A percentile compares a stretch with the other conserved stretches of the same genome.
phyloP scores from a whole-genome alignment of 2,797 vertebrate genomes.

The Atherinosoma microstoma region DNA sequence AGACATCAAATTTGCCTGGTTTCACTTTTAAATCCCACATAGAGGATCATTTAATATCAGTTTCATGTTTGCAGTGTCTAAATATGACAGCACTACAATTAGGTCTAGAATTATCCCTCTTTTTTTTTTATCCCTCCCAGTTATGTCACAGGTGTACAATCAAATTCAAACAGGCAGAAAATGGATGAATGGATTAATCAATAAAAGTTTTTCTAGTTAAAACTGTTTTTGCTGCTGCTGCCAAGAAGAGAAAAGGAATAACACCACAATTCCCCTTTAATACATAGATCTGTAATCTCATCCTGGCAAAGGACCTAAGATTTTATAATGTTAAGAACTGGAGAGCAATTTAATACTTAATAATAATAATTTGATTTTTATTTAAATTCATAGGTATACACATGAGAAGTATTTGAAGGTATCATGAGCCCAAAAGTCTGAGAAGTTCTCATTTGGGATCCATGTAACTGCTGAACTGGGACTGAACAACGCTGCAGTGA shows the following conservation, averaged over 20 bases:
- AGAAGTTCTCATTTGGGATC: background rate
- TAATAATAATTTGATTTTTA: too few species aligned
- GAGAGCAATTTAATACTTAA: too few species aligned
- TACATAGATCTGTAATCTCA: background rate
- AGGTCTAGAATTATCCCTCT: background rate
- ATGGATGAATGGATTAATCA: background rate
- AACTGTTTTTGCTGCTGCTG: background rate
- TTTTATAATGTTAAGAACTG: background rate
- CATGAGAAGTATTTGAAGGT: background rate
- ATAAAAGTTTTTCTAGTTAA: background rate
- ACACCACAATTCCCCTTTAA: background rate
- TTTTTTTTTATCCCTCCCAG: background rate
- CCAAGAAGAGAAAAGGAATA: background rate
- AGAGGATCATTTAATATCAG: background rate
- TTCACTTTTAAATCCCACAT: background rate
- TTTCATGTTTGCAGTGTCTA: background rate
- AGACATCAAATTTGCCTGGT: background rate
- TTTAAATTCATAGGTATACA: background rate
- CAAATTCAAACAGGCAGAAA: background rate
- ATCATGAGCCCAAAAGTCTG: background rate
- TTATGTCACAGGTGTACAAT: background rate
- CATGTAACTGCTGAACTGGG: too few species aligned
- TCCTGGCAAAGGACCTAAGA: background rate
- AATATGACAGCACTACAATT: background rate
- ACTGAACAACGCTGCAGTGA: background rate